Percentiles rank a stretch among this genome's conserved stretches.
phyloP scores from a whole-genome alignment of 1,140 invertebrate genomes.

The roundworm (Caenorhabditis elegans) region DNA sequence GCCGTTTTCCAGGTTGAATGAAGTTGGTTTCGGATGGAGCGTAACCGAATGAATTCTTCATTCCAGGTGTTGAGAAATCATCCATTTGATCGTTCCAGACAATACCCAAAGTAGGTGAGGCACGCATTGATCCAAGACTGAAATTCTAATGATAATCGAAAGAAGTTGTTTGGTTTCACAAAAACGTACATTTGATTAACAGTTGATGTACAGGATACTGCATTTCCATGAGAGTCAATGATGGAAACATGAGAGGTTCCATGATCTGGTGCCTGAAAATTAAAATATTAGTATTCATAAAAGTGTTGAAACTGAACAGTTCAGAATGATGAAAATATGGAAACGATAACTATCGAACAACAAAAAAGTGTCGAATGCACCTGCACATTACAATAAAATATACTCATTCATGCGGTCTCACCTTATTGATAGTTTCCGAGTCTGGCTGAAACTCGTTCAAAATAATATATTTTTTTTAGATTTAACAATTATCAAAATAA shows the following conservation, averaged over 20 bases:
- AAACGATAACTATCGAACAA: background rate
- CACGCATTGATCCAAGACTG: constrained; percentile 75
- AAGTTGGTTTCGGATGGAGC: constrained; percentile 77
- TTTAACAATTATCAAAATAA: no score
- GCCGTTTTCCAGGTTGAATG: constrained; percentile 78
- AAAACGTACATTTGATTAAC: constrained; percentile 82
- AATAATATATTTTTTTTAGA: background rate
- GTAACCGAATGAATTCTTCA: constrained; percentile 66
- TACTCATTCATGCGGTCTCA: background rate
- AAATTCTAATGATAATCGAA: constrained; percentile 43
- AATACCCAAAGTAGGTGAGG: constrained; percentile 80
- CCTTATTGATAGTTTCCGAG: constrained; percentile 12
- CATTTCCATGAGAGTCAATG: constrained; percentile 82
- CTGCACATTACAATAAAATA: background rate
- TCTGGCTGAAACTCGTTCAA: background rate
- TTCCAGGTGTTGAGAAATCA: constrained; percentile 81
- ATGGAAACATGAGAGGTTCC: constrained; percentile 89
- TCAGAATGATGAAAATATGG: background rate
- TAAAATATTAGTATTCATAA: no score
- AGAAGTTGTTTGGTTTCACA: constrained; percentile 9
- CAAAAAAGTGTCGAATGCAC: background rate
- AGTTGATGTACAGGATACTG: constrained; percentile 85
- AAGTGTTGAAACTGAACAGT: background rate
- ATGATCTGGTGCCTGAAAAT: constrained; percentile 55
- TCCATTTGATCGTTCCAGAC: constrained; percentile 90